Conservation (phyloP, 2,888 invertebrate species). For the Biston betularia region DNA sequence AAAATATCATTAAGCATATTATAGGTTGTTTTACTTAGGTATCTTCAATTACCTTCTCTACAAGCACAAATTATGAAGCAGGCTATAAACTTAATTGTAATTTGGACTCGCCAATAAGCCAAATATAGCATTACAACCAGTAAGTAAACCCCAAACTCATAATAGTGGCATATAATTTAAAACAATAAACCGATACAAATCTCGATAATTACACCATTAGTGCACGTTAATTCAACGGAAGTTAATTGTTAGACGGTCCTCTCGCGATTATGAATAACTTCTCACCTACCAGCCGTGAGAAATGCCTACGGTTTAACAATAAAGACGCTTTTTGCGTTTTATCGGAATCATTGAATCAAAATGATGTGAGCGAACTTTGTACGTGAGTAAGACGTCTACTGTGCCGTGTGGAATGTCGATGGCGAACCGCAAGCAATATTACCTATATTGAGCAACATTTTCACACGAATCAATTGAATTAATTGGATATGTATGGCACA, state of each 20-base stretch:
- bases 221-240: conserved; percentile 71
- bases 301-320: conserved; percentile 59
- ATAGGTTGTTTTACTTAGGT: no score
- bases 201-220: conserved; percentile 70
- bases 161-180: conserved; percentile 52
- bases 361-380: conserved; percentile 54
- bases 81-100: conserved; percentile 17
- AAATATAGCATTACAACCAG: conserved; percentile 44
- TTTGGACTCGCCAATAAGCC: conserved; percentile 31
- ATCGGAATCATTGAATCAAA: conserved; percentile 66
- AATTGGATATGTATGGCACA: conserved; percentile 28
- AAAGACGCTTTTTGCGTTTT: conserved; percentile 56
- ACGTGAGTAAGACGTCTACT: conserved; percentile 29
- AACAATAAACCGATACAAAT: conserved; percentile 66
- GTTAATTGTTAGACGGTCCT: conserved; percentile 71
- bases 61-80: conserved; percentile 8
- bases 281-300: conserved; percentile 75
- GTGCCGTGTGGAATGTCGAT: not conserved
- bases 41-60: conserved; percentile 3
- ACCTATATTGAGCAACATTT: conserved; percentile 15
- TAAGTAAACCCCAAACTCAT: conserved; percentile 42
- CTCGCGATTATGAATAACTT: conserved; percentile 68
- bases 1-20: no score
- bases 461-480: conserved; percentile 25
- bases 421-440: conserved; percentile 12